phyloP scores from a whole-genome alignment of 2,888 invertebrate species.

The Andrena flavipes region DNA sequence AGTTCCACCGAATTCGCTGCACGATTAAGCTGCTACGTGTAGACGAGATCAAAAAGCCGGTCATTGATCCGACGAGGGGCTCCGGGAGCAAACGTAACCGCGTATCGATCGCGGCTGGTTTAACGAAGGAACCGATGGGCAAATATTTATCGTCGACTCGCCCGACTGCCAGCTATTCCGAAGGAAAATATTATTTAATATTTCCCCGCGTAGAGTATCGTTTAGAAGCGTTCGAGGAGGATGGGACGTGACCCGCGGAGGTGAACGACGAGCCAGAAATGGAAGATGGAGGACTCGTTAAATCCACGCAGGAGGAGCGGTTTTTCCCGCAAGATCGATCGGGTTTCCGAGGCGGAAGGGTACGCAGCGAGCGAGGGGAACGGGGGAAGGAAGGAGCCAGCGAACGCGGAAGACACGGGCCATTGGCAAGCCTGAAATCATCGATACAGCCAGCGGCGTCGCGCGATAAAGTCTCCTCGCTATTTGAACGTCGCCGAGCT shows the following conservation, averaged over 20 bases:
- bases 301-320: not conserved
- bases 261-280: not conserved
- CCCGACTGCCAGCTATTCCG: slow-evolving; percentile 15
- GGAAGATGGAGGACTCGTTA: not conserved
- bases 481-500: slow-evolving; percentile 44
- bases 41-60: too few relatives aligned
- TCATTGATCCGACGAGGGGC: too few relatives aligned
- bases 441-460: slow-evolving; percentile 53
- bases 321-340: slow-evolving; percentile 32
- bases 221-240: not conserved
- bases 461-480: slow-evolving; percentile 46
- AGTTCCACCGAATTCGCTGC: too few relatives aligned
- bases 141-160: slow-evolving; percentile 53
- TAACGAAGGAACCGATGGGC: slow-evolving; percentile 20
- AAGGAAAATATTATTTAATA: slow-evolving; percentile 53
- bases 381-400: not conserved
- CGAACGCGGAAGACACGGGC: slow-evolving; percentile 39
- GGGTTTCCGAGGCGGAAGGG: slow-evolving; percentile 11
- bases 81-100: not conserved
- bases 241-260: not conserved
- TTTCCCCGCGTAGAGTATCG: slow-evolving; percentile 42
- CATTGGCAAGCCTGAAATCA: slow-evolving; percentile 57
- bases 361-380: not conserved
- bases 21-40: too few relatives aligned
- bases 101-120: slow-evolving; percentile 12